Evolutionary conservation across 2,113 vertebrate genomes (phyloP), one percentile per base, ranked within the genome.

Genomic region (Ammospiza caudacuta): DNA sequence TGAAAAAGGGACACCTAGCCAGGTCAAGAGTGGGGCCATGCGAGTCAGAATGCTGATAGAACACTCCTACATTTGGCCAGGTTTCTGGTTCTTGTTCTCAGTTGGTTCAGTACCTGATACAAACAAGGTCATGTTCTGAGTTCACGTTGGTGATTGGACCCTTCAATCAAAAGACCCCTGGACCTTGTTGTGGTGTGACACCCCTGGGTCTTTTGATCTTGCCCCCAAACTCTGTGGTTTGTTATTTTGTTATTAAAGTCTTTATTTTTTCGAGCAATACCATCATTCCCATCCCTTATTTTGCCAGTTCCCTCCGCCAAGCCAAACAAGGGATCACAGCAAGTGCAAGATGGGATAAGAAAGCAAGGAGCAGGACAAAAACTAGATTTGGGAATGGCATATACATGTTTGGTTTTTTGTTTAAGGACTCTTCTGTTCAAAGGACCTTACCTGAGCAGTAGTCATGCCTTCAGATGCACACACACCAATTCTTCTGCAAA

Each of bases 111-210:
- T 22, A 57, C 20, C 31, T 57, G 22, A 31, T 15, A n/a, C 31
- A 57, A 22, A 22, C 22, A 57, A n/a, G 31, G 31, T 22, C 20
- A 2, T 15, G 33, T 9, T n/a, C 33, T 5, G 9, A 57, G 33
- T 22, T 57, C 9, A 0, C 0, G 2, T 58, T n/a, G 9, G 2
- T 58, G 55, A 58, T 58, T 57, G 33, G 33, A n/a, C 21, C 5
- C 23, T 37, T 59, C 58, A 10, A 10, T 25, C n/a, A 25, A 16
- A 59, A 35, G 23, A 59, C n/a, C 57, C 57, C 7, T 25, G 7
- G 2, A 59, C 23, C n/a, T 25, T 11, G 23, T 58, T 24, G n/a
- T 3, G 1, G 58, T 35, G 9, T 4, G 15, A 25, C 22, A 11
- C 15, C 15, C 33, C 57, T 6, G 9, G 6, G n/a, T 24, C n/a